A percentile compares a stretch with the other conserved stretches of the same genome.
Evolutionary conservation across 1,140 invertebrate species (phyloP).

Genomic region (Battus philenor): DNA sequence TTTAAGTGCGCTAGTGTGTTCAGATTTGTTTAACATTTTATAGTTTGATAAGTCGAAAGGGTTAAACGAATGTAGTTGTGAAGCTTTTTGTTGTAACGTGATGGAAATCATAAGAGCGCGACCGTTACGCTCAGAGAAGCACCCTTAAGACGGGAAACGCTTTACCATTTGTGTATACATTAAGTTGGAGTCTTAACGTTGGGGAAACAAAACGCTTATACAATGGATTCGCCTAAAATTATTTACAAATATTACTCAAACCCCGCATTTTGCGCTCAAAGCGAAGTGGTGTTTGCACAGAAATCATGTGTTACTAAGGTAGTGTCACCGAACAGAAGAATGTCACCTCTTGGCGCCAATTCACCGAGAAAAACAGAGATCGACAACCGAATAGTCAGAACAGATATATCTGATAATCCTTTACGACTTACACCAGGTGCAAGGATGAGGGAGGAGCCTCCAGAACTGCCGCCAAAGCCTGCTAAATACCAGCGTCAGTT

Average conservation of each 20-base stretch:
- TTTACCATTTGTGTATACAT: constrained; percentile 21
- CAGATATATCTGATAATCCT: constrained; percentile 74
- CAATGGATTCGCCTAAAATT: constrained; percentile 73
- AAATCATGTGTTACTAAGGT: constrained; percentile 60
- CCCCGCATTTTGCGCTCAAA: constrained; percentile 85
- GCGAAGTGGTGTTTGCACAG: constrained; percentile 78
- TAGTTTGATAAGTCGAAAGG: too few relatives aligned
- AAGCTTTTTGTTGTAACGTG: too few relatives aligned
- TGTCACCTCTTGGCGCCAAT: constrained; percentile 61
- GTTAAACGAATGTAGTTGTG: too few relatives aligned
- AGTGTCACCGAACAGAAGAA: constrained; percentile 43
- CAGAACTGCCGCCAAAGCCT: constrained; percentile 65
- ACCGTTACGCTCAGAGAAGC: constrained; percentile 40
- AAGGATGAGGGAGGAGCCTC: constrained; percentile 49
- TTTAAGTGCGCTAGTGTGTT: too few relatives aligned
- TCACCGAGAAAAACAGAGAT: constrained; percentile 48
- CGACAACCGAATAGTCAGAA: constrained; percentile 54
- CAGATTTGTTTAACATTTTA: too few relatives aligned
- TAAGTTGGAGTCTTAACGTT: constrained; percentile 10
- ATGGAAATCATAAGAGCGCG: constrained; percentile 29
- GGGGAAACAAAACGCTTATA: constrained; percentile 45
- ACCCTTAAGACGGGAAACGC: constrained; percentile 42
- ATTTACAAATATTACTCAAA: constrained; percentile 82
- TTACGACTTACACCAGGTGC: constrained; percentile 51
- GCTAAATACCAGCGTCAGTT: constrained; percentile 50